Evolutionary conservation across 1,140 invertebrate species (phyloP).

Genomic region (Agrypnia vestita): DNA sequence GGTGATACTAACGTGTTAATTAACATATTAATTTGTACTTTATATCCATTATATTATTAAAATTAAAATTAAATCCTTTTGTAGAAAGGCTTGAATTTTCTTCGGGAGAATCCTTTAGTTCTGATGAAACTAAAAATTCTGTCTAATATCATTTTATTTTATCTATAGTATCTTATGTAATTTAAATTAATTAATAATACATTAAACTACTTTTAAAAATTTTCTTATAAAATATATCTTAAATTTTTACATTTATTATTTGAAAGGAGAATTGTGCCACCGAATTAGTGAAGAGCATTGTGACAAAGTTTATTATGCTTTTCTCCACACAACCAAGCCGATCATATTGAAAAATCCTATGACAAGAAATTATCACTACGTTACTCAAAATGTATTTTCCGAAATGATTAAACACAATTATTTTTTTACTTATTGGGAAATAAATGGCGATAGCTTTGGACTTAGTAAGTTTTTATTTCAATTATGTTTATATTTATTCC

Average conservation of each 20-base stretch:
- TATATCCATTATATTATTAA: not conserved
- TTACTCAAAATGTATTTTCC: constrained; percentile 65
- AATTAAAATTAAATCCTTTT: too few species aligned
- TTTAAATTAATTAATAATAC: too few species aligned
- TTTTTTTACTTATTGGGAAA: constrained; percentile 68
- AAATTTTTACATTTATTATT: too few species aligned
- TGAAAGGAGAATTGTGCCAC: constrained; percentile 64
- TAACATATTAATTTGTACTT: not conserved
- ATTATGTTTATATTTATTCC: not conserved
- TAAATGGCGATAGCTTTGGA: constrained; percentile 68
- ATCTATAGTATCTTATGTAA: too few species aligned
- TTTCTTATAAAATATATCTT: too few species aligned
- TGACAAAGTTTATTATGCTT: constrained; percentile 63
- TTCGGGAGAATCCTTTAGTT: too few species aligned
- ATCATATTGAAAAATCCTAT: constrained; percentile 57
- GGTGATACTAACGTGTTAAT: not conserved
- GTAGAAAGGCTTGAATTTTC: too few species aligned
- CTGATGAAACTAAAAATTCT: too few species aligned
- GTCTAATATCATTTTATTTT: too few species aligned
- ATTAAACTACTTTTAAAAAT: too few species aligned
- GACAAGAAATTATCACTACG: constrained; percentile 61
- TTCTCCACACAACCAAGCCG: constrained; percentile 65
- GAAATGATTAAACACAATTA: constrained; percentile 67
- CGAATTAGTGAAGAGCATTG: constrained; percentile 64
- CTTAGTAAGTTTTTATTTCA: constrained; percentile 63